Evolutionary conservation across 1,140 invertebrate species (phyloP).

Genomic region (Lasaia peninsularis): DNA sequence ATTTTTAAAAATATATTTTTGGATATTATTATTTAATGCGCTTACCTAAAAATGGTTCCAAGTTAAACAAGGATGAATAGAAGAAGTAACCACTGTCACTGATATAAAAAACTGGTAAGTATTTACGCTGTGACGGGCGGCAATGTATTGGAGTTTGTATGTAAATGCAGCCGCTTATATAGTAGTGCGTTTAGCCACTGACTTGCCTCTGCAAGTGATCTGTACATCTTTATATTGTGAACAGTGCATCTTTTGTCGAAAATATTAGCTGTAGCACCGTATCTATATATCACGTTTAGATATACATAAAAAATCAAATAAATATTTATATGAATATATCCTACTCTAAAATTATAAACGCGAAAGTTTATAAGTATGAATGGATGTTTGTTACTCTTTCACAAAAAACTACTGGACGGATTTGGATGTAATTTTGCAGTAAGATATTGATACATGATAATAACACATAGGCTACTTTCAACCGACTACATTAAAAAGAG

Average conservation of each 20-base stretch:
- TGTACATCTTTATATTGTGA: conserved; percentile 35
- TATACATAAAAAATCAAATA: not conserved
- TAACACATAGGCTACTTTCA: no score
- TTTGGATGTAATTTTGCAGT: no score
- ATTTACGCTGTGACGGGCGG: conserved; percentile 56
- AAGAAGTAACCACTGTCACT: conserved; percentile 56
- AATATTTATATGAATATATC: no score
- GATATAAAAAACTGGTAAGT: conserved; percentile 50
- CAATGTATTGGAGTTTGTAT: conserved; percentile 62
- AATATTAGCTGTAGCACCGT: conserved; percentile 19
- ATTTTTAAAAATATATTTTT: not conserved
- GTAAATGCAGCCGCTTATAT: conserved; percentile 61
- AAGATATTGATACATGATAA: no score
- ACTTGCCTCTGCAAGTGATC: conserved; percentile 41
- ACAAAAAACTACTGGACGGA: no score
- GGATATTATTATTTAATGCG: not conserved
- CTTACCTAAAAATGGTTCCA: conserved; percentile 35
- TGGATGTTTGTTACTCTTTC: no score
- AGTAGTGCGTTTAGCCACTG: conserved; percentile 39
- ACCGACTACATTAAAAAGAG: no score
- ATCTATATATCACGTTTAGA: not conserved
- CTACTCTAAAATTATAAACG: no score
- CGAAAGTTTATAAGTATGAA: no score
- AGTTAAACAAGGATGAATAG: conserved; percentile 35
- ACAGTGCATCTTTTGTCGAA: conserved; percentile 24